Evolutionary conservation across 2,888 invertebrate genomes (phyloP).

Genomic region (Eristalinus aeneus): DNA sequence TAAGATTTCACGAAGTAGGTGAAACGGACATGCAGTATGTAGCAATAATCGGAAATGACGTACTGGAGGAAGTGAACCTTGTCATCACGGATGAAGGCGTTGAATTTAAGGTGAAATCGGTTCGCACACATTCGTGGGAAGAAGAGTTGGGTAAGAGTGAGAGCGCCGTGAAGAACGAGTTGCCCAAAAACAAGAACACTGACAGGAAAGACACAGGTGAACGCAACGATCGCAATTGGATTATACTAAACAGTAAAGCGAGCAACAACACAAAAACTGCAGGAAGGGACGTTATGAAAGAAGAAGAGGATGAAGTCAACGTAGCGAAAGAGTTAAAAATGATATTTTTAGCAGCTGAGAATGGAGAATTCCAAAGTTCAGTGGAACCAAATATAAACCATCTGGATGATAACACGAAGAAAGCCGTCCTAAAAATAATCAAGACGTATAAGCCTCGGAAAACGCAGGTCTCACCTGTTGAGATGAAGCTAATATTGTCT

Average conservation of each 20-base stretch:
- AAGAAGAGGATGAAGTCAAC: background rate
- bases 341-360: background rate
- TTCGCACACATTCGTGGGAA: too few species aligned
- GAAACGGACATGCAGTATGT: background rate
- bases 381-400: background rate
- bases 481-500: background rate
- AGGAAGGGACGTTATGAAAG: background rate
- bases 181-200: too few species aligned
- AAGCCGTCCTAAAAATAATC: background rate
- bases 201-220: too few species aligned
- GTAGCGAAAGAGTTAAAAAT: background rate
- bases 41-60: background rate
- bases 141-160: too few species aligned
- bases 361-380: background rate
- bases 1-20: background rate
- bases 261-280: too few species aligned
- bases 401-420: background rate
- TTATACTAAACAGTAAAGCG: too few species aligned
- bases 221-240: too few species aligned
- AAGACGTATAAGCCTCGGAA: background rate
- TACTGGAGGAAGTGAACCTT: background rate
- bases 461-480: background rate
- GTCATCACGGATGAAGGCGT: background rate
- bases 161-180: too few species aligned
- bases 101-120: background rate